Evolutionary conservation across 2,113 vertebrate genomes (phyloP).

Genomic region (Arizona elegans): DNA sequence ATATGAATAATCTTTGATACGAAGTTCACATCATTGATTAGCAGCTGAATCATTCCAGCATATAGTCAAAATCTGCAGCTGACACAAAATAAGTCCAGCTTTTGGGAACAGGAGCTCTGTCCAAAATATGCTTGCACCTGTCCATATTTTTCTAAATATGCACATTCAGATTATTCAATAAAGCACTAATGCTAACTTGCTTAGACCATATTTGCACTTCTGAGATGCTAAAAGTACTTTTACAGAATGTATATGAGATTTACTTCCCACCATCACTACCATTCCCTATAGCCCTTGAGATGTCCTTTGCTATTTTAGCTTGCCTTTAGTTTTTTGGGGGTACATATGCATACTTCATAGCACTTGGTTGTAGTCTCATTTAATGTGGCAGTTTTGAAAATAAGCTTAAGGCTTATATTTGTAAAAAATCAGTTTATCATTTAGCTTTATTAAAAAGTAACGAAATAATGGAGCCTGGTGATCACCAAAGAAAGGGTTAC

Average conservation of each 20-base stretch:
- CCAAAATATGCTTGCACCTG: background rate
- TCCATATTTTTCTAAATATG: background rate
- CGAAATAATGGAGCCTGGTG: background rate
- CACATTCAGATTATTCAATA: background rate
- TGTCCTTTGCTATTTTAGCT: background rate
- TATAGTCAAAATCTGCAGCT: background rate
- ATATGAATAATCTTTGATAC: background rate
- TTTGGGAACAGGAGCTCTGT: background rate
- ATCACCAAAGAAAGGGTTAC: background rate
- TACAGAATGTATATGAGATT: background rate
- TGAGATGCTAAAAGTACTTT: background rate
- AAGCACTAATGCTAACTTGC: background rate
- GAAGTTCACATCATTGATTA: background rate
- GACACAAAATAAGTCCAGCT: background rate
- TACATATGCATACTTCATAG: background rate
- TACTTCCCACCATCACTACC: background rate
- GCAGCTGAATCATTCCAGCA: background rate
- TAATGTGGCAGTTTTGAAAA: background rate
- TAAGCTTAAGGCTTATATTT: background rate
- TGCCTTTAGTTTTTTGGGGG: background rate
- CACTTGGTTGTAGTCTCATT: background rate
- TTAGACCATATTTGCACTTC: background rate
- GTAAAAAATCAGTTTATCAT: background rate
- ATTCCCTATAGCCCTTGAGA: background rate
- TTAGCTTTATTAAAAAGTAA: background rate